Base-by-base conservation (phyloP, 2,888 invertebrate species). In the Euzetes globulus region DNA sequence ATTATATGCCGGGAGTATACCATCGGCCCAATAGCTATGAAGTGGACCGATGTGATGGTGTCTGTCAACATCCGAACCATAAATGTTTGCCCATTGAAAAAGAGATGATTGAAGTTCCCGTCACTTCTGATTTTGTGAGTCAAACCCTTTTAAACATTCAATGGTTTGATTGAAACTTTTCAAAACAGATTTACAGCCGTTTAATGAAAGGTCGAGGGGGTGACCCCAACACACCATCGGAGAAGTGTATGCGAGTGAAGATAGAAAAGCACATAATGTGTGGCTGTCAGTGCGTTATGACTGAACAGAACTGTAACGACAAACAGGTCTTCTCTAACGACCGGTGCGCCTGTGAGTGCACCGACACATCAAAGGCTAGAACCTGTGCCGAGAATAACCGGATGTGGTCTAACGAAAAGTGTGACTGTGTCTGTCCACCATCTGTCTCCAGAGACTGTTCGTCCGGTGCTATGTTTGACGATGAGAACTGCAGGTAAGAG, bases 221-320 rank as follows among this genome's bases (percentile, higher is more conserved):
- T 13, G 41, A 41, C 6, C 11, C 7, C 6, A 1, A 41, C 41
- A 33, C 4, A 17, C 68, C 22, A 29, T 4, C 19, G 29, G 45
- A 72, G 11, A 72, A 73, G 22, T 73, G 71, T 63, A 70, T 72
- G 19, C 19, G 9, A 9, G 27, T 73, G 4, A 72, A 71, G 37
- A 37, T 75, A 4, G 75, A 75, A 19, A 72, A 27, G 11, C 75
- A 75, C 37, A 7, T 71, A 5, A 27, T 55, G n/a, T 75, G 75
- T n/a, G 25, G 63, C 13, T 75, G 75, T 50, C 13, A 27, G 17
- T 75, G 75, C 11, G 60, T 50, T 15, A 41, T 71, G 27, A 60
- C 33, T 22, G 19, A 75, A 50, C 15, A 71, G 41, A 72, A 71
- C 19, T 73, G 75, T 37, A 52, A 63, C 55, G 33, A 63, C 13